These are phyloP conservation scores for Baronia brevicornis DNA, from an alignment of 2,888 invertebrate species.

Conservation along the genomic window DNA sequence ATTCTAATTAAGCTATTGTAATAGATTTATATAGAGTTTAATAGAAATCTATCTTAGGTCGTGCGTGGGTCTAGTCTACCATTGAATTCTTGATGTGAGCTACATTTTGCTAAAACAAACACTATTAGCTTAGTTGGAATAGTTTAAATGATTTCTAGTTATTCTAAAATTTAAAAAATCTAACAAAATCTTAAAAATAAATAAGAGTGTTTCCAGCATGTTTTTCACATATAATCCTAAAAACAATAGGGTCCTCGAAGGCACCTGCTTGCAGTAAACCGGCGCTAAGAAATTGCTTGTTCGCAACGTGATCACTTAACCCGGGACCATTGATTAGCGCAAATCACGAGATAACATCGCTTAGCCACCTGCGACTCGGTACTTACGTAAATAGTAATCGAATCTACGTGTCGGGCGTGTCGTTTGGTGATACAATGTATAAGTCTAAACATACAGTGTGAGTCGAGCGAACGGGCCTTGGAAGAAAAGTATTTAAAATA, in stretches of 20 bases:
- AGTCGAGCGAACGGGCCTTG: constrained; percentile 43
- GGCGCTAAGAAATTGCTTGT: constrained; percentile 62
- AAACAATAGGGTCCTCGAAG: constrained; percentile 9
- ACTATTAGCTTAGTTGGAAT: too few relatives aligned
- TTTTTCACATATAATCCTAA: too few relatives aligned
- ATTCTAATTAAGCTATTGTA: too few relatives aligned
- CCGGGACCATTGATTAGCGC: constrained; percentile 54
- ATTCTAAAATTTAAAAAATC: too few relatives aligned
- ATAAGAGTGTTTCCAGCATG: background rate
- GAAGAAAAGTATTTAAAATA: too few relatives aligned
- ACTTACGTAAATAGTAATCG: constrained; percentile 28
- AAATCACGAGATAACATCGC: constrained; percentile 49
- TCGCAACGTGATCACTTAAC: constrained; percentile 34
- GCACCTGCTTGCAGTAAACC: constrained; percentile 28
- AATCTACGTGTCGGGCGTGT: too few relatives aligned
- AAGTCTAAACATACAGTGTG: constrained; percentile 41
- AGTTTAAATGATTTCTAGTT: too few relatives aligned
- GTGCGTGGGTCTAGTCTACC: too few relatives aligned
- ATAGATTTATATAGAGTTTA: too few relatives aligned
- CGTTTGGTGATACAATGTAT: constrained; percentile 25
- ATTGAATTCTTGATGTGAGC: too few relatives aligned
- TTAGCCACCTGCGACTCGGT: constrained; percentile 47
- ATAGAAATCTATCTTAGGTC: too few relatives aligned
- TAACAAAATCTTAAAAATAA: constrained; percentile 4
- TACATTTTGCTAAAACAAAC: too few relatives aligned